Percentiles rank a stretch among this genome's conserved stretches.
Conservation (phyloP, 2,113 vertebrate genomes). For the Meles meles region DNA sequence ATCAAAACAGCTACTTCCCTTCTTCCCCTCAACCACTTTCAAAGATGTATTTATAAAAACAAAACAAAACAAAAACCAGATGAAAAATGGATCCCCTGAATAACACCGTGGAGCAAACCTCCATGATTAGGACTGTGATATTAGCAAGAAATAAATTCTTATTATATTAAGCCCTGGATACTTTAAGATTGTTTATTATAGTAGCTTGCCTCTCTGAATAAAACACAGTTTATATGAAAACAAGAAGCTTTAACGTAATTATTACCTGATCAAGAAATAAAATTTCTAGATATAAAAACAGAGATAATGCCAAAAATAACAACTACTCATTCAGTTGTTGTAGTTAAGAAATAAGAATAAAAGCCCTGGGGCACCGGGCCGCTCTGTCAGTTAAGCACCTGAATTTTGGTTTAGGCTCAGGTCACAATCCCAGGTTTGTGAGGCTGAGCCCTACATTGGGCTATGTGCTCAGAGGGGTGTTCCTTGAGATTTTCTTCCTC, state of each 20-base stretch:
- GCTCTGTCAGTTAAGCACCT: background rate
- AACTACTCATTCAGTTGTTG: background rate
- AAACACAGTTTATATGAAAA: background rate
- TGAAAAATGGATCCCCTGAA: background rate
- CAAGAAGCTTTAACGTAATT: background rate
- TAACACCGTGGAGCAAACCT: background rate
- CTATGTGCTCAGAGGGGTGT: background rate
- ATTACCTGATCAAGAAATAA: background rate
- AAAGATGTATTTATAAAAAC: background rate
- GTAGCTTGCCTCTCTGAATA: background rate
- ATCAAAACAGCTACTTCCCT: background rate
- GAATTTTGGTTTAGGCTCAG: background rate
- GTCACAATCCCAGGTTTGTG: background rate
- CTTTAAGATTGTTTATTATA: background rate
- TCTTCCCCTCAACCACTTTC: background rate
- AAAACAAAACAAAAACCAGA: background rate
- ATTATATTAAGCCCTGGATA: background rate
- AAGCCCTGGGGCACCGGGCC: background rate
- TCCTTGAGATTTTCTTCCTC: background rate
- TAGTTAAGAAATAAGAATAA: background rate
- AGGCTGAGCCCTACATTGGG: background rate
- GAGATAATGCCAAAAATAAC: background rate
- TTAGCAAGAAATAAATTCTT: background rate
- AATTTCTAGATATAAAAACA: background rate
- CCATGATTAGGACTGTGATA: background rate